phyloP scores from a whole-genome alignment of 1,140 invertebrate genomes.

The Latrodectus geometricus region DNA sequence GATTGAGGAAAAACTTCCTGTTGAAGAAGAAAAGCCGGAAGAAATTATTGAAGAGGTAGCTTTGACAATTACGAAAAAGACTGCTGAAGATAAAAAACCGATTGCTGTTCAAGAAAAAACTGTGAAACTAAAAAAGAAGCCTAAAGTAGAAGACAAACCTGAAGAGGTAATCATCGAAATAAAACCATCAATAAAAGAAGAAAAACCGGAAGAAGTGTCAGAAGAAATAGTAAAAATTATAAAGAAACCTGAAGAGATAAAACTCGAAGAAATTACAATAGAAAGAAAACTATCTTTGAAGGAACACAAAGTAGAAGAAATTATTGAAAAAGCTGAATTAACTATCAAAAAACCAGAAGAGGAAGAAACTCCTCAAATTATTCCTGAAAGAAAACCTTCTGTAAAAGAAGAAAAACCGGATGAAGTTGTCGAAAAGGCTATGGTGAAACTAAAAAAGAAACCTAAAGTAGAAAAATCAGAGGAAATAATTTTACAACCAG shows the following conservation, averaged over 20 bases:
- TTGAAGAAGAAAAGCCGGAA: neutral
- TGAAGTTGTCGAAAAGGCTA: slow-evolving; percentile 26
- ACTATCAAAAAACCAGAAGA: slow-evolving; percentile 41
- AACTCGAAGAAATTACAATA: slow-evolving; percentile 5
- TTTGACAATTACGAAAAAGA: slow-evolving; percentile 51
- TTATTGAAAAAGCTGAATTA: slow-evolving; percentile 7
- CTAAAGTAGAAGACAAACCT: slow-evolving; percentile 30
- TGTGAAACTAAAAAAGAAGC: slow-evolving; percentile 1
- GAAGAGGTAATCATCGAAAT: slow-evolving; percentile 30
- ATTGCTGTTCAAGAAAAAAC: too few relatives aligned
- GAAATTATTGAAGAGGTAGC: slow-evolving; percentile 10
- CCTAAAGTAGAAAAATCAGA: slow-evolving; percentile 27
- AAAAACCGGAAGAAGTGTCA: slow-evolving; percentile 67
- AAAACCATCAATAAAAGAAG: slow-evolving; percentile 57
- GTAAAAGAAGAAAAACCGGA: slow-evolving; percentile 49
- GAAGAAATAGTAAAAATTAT: slow-evolving; percentile 21
- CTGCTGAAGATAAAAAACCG: neutral
- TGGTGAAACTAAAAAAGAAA: slow-evolving; percentile 58
- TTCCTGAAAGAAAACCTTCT: slow-evolving; percentile 28
- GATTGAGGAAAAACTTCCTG: slow-evolving; percentile 3
- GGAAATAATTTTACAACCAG: slow-evolving; percentile 60
- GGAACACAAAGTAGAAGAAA: slow-evolving; percentile 61
- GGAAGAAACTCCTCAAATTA: neutral
- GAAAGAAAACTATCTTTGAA: slow-evolving; percentile 30
- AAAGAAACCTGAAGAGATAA: slow-evolving; percentile 21